Percentiles rank a stretch among this genome's conserved stretches.
phyloP scores from a whole-genome alignment of 2,888 invertebrate genomes.

The Drosophila testacea region DNA sequence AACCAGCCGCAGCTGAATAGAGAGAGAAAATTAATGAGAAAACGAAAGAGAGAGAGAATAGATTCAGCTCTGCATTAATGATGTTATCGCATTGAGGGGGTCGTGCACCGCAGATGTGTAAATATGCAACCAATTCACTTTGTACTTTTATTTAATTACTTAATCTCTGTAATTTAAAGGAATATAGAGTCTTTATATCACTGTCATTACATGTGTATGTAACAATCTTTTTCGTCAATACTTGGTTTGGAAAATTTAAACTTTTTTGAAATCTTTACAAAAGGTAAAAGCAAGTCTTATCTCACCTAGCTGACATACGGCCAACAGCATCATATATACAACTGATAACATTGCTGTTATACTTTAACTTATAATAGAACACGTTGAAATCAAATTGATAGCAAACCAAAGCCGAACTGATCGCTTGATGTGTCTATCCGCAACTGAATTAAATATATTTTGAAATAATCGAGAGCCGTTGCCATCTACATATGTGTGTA shows the following conservation, averaged over 20 bases:
- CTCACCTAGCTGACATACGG: neutral
- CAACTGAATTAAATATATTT: neutral
- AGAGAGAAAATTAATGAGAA: neutral
- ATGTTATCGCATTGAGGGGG: neutral
- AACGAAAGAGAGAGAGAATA: neutral
- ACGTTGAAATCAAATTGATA: slow-evolving; percentile 1
- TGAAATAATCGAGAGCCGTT: neutral
- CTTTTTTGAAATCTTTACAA: neutral
- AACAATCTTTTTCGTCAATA: no score
- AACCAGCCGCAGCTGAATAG: neutral
- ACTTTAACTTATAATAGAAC: neutral
- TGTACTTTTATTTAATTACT: no score
- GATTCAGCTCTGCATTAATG: neutral
- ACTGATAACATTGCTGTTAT: slow-evolving; percentile 9
- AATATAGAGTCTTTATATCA: no score
- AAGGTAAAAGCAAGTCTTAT: neutral
- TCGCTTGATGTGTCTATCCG: neutral
- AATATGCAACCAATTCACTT: no score
- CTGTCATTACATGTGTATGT: neutral
- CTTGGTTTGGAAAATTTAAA: neutral
- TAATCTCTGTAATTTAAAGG: no score
- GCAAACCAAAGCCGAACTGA: neutral
- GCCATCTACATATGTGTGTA: neutral
- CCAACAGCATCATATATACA: neutral
- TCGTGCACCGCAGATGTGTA: neutral